phyloP scores from a whole-genome alignment of 2,888 invertebrate species.

The Caenorhabditis plicata region DNA sequence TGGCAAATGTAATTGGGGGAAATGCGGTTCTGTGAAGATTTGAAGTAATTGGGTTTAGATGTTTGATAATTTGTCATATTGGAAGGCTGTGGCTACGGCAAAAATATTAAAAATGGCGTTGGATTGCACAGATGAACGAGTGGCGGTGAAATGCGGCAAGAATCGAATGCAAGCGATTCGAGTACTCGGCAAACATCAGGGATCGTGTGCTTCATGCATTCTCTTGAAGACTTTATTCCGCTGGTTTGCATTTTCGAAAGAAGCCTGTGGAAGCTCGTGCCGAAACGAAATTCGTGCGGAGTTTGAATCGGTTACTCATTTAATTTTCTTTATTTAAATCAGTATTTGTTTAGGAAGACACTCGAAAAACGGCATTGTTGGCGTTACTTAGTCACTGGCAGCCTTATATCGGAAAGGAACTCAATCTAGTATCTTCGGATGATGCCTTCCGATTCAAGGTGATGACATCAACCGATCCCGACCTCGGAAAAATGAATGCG shows the following conservation, averaged over 20 bases:
- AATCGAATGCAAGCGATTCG: slow-evolving; percentile 21
- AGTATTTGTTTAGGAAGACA: slow-evolving; percentile 12
- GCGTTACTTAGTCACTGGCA: slow-evolving; percentile 64
- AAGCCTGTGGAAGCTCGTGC: slow-evolving; percentile 6
- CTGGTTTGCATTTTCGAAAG: slow-evolving; percentile 32
- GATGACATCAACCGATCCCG: too few species aligned
- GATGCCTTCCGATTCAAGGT: slow-evolving; percentile 27
- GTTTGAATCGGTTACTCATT: slow-evolving; percentile 8
- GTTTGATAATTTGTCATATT: slow-evolving; percentile 11
- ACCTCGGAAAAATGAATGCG: not conserved
- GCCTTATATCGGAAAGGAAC: slow-evolving; percentile 52
- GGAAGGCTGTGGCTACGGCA: slow-evolving; percentile 31
- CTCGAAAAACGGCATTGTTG: slow-evolving; percentile 52
- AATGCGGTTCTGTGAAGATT: not conserved
- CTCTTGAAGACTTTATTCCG: slow-evolving; percentile 48
- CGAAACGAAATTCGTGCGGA: slow-evolving; percentile 19
- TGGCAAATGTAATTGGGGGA: slow-evolving; percentile 5
- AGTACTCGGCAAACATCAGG: slow-evolving; percentile 26
- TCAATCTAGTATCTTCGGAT: slow-evolving; percentile 26
- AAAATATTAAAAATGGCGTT: slow-evolving; percentile 37
- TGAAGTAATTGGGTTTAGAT: not conserved
- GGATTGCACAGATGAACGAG: slow-evolving; percentile 30
- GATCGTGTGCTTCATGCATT: slow-evolving; percentile 53
- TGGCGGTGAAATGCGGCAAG: slow-evolving; percentile 25
- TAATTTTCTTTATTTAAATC: not conserved